Base-by-base conservation (phyloP, 35 echinoderm and acorn worm species). In the Ophioderma brevispina region DNA sequence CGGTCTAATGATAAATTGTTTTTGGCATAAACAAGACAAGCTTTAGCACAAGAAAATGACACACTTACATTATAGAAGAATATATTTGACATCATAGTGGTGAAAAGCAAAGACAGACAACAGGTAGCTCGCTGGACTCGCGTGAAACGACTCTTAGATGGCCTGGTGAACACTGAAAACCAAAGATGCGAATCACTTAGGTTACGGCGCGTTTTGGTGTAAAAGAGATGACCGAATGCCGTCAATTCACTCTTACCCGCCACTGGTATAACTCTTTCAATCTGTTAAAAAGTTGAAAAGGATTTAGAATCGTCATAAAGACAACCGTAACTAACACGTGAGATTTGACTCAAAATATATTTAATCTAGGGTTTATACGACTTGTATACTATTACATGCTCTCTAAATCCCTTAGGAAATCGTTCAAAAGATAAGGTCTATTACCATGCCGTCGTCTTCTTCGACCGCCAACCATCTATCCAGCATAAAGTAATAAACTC, bases 51-150 rank as follows among this genome's bases (percentile, higher is more conserved):
- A n/a, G n/a, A n/a, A n/a, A n/a, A n/a, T n/a, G n/a, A n/a, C n/a
- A 52, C 30, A 31, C 80, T 75, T 31, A 95, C 87, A 39, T 87
- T 83, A 64, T 99, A 99, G 39, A 99, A 99, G 84, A 99, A 93
- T 39, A 99, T 99, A 40, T 99, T 99, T 32, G 97, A 94, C 97
- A 99, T 99, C 97, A 99, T 99, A 6, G 97, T 92, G 5, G 90
- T 90, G 87, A 99, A 99, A 64, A 99, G 88, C 1, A 99, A 90
- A 28, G 97, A 99, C 14, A 99, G 87, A 40, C 97, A 99, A 59
- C 97, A 99, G n/a, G 97, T 93, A 17, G 94, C 84, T 15, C 97
- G 40, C 83, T 99, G 97, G 34, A 99, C 97, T 0, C 97, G 78
- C 23, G 97, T 99, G 70, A 99, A 99, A n/a, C 76, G 89, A 79